phyloP scores from a whole-genome alignment of 2,888 invertebrate species.

The Nysson spinosus region DNA sequence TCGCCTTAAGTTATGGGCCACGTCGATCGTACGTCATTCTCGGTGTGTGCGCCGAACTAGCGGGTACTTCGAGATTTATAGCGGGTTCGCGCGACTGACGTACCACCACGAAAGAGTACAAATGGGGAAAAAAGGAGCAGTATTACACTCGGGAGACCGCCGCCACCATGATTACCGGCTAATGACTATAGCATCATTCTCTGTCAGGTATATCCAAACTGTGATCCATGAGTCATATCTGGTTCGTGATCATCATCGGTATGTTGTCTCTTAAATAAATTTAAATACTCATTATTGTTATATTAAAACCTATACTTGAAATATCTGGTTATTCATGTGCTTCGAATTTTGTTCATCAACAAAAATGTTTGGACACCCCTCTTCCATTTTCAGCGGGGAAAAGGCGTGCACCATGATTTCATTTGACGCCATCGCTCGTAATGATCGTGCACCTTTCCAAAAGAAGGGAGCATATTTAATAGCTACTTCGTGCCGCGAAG shows the following conservation, averaged over 20 bases:
- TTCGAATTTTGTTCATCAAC: too few species aligned
- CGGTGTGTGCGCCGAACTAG: slow-evolving; percentile 54
- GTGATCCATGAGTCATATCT: slow-evolving; percentile 14
- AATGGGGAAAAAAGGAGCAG: slow-evolving; percentile 11
- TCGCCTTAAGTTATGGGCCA: slow-evolving; percentile 62
- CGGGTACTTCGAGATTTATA: slow-evolving; percentile 51
- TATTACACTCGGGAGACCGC: not conserved
- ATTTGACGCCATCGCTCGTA: slow-evolving; percentile 5
- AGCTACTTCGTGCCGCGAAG: not conserved
- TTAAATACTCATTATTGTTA: too few species aligned
- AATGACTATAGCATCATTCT: slow-evolving; percentile 23
- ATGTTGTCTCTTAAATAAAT: not conserved
- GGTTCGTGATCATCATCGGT: slow-evolving; percentile 9
- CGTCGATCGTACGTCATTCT: slow-evolving; percentile 65
- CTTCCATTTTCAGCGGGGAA: too few species aligned
- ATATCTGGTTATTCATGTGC: too few species aligned
- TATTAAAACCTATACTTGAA: too few species aligned
- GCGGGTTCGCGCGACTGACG: slow-evolving; percentile 31
- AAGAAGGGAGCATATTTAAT: not conserved
- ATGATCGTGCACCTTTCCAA: not conserved
- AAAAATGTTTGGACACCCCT: too few species aligned
- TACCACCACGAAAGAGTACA: slow-evolving; percentile 27
- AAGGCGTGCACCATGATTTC: not conserved
- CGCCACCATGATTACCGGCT: slow-evolving; percentile 27
- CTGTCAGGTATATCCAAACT: slow-evolving; percentile 22